phyloP scores from a whole-genome alignment of 64 coral and sea anemone genomes.

The Stichodactyla mertensii region DNA sequence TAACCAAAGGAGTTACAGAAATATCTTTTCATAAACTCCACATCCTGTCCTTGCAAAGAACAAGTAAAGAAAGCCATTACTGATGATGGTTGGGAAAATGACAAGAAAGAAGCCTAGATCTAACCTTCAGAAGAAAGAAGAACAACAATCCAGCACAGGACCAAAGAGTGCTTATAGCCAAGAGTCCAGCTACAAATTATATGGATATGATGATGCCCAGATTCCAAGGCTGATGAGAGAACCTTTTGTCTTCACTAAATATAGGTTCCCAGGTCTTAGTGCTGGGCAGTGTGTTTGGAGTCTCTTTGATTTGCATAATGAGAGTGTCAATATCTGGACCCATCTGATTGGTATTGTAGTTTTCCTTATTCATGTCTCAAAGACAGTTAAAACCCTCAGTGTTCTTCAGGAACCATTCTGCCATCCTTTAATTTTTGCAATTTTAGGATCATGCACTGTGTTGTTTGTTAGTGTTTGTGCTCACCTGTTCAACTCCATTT shows the following conservation, averaged over 20 bases:
- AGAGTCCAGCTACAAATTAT: neutral
- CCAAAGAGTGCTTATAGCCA: neutral
- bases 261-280: neutral
- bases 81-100: neutral
- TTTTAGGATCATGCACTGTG: slow-evolving; percentile 21
- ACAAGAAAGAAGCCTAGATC: neutral
- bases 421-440: slow-evolving; percentile 7
- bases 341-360: slow-evolving; percentile 22
- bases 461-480: slow-evolving; percentile 23
- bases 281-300: slow-evolving; percentile 39
- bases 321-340: slow-evolving; percentile 46
- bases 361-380: slow-evolving; percentile 22
- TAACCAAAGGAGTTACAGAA: too few relatives aligned
- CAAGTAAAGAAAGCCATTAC: neutral
- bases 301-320: slow-evolving; percentile 41
- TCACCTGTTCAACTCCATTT: slow-evolving; percentile 47
- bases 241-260: neutral
- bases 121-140: neutral
- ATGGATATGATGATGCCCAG: slow-evolving; percentile 27
- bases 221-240: slow-evolving; percentile 59
- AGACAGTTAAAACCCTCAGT: neutral
- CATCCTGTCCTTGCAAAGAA: too few relatives aligned
- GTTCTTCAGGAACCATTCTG: slow-evolving; percentile 17
- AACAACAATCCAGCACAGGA: neutral
- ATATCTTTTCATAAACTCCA: too few relatives aligned